Evolutionary conservation across 2,797 vertebrate genomes (phyloP).

Genomic region (Acanthurus leucopareius): DNA sequence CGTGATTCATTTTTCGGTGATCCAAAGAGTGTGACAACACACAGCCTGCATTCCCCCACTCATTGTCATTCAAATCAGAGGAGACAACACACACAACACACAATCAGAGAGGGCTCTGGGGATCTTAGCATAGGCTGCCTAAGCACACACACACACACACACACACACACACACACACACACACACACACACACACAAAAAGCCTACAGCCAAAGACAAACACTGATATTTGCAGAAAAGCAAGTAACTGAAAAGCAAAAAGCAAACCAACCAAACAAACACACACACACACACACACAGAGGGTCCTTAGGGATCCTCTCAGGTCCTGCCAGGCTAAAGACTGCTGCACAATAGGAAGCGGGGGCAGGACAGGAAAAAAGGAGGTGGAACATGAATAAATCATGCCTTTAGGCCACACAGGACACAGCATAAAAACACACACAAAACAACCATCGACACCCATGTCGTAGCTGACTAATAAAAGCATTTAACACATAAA

Average conservation of each 20-base stretch:
- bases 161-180: slow-evolving; percentile 42
- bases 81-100: slow-evolving; percentile 67
- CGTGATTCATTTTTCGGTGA: slow-evolving; percentile 53
- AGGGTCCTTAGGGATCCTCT: slow-evolving; percentile 45
- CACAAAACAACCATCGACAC: slow-evolving; percentile 29
- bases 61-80: slow-evolving; percentile 81
- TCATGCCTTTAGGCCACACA: slow-evolving; percentile 68
- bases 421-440: slow-evolving; percentile 45
- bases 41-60: slow-evolving; percentile 67
- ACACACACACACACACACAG: slow-evolving; percentile 33
- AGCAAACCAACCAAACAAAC: slow-evolving; percentile 27
- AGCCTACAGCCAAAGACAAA: slow-evolving; percentile 33
- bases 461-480: slow-evolving; percentile 8
- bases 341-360: slow-evolving; percentile 55
- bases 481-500: slow-evolving; percentile 17
- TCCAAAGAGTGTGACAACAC: slow-evolving; percentile 66
- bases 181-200: slow-evolving; percentile 34
- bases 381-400: slow-evolving; percentile 72
- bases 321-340: slow-evolving; percentile 44
- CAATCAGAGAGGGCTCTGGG: slow-evolving; percentile 57
- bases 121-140: slow-evolving; percentile 46
- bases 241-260: slow-evolving; percentile 34
- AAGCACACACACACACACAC: slow-evolving; percentile 51
- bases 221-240: slow-evolving; percentile 39
- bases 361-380: slow-evolving; percentile 51